These are phyloP conservation scores for Lacerta viridis DNA, from an alignment of 2,797 vertebrate genomes.

Conservation along the genomic window DNA sequence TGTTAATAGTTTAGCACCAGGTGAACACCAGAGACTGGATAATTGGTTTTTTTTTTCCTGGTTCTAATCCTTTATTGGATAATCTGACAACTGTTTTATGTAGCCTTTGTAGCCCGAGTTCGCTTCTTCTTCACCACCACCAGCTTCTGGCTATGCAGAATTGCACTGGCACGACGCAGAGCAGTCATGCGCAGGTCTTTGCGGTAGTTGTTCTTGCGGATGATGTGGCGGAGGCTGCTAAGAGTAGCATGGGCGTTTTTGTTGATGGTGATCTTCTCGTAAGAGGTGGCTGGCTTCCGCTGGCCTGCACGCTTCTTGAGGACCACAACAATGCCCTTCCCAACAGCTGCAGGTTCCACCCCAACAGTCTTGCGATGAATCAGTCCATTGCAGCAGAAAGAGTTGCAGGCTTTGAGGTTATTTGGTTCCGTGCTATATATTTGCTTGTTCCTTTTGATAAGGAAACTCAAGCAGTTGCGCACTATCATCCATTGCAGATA, in stretches of 20 bases:
- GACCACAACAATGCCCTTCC: slow-evolving; percentile 90
- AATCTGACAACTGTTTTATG: slow-evolving; percentile 72
- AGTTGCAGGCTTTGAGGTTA: slow-evolving; percentile 92
- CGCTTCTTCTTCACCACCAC: slow-evolving; percentile 94
- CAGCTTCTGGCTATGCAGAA: slow-evolving; percentile 94
- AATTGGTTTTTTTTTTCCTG: no score
- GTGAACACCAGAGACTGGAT: neutral
- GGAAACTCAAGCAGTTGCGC: slow-evolving; percentile 92
- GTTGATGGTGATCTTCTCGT: slow-evolving; percentile 91
- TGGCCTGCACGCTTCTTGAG: slow-evolving; percentile 92
- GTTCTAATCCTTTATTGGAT: slow-evolving; percentile 66
- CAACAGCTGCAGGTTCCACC: slow-evolving; percentile 91
- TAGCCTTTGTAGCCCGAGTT: slow-evolving; percentile 88
- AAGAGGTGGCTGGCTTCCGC: slow-evolving; percentile 87
- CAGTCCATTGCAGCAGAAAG: slow-evolving; percentile 93
- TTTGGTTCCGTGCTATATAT: slow-evolving; percentile 94
- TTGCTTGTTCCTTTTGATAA: slow-evolving; percentile 93
- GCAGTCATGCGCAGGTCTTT: slow-evolving; percentile 93
- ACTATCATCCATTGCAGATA: slow-evolving; percentile 94
- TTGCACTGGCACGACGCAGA: slow-evolving; percentile 91
- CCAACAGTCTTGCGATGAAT: slow-evolving; percentile 94
- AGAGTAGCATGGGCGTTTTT: slow-evolving; percentile 93
- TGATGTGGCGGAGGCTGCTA: slow-evolving; percentile 91
- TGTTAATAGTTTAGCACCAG: slow-evolving; percentile 12
- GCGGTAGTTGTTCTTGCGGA: slow-evolving; percentile 92